These are phyloP conservation scores for Helicoverpa armigera DNA, from an alignment of 1,140 invertebrate species.

Conservation along the genomic window DNA sequence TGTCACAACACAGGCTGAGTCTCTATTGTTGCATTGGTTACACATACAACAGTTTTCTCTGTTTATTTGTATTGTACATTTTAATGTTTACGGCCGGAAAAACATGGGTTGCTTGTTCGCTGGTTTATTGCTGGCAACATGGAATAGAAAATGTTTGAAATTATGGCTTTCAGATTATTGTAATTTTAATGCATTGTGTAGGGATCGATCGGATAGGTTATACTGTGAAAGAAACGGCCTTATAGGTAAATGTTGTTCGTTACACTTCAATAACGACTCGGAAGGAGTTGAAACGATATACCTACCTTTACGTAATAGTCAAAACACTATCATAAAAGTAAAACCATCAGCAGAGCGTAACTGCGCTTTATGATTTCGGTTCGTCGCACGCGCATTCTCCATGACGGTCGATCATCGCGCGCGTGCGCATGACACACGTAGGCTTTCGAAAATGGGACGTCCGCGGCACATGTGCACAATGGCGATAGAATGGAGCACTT, in stretches of 20 bases:
- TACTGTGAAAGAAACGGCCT: too few species aligned
- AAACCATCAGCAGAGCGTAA: slow-evolving; percentile 53
- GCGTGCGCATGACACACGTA: slow-evolving; percentile 60
- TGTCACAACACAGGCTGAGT: slow-evolving; percentile 16
- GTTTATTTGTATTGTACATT: slow-evolving; percentile 10
- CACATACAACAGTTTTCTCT: slow-evolving; percentile 29
- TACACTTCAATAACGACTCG: background rate
- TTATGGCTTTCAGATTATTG: too few species aligned
- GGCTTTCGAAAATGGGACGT: slow-evolving; percentile 72
- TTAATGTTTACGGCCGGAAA: slow-evolving; percentile 9
- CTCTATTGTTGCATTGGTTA: slow-evolving; percentile 28
- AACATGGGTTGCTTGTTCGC: background rate
- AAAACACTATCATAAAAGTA: slow-evolving; percentile 61
- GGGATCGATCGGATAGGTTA: too few species aligned
- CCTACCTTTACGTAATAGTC: slow-evolving; percentile 49
- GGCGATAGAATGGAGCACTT: slow-evolving; percentile 42
- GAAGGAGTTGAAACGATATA: background rate
- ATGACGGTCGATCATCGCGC: slow-evolving; percentile 59
- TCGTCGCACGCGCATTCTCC: slow-evolving; percentile 66
- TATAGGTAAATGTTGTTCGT: background rate
- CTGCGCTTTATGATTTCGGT: slow-evolving; percentile 64
- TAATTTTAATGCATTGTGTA: too few species aligned
- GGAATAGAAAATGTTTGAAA: too few species aligned
- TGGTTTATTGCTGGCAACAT: too few species aligned
- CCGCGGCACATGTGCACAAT: slow-evolving; percentile 62